A percentile compares a stretch with the other conserved stretches of the same genome.
Evolutionary conservation across 1,140 invertebrate species (phyloP).

Genomic region (Drosophila varians): DNA sequence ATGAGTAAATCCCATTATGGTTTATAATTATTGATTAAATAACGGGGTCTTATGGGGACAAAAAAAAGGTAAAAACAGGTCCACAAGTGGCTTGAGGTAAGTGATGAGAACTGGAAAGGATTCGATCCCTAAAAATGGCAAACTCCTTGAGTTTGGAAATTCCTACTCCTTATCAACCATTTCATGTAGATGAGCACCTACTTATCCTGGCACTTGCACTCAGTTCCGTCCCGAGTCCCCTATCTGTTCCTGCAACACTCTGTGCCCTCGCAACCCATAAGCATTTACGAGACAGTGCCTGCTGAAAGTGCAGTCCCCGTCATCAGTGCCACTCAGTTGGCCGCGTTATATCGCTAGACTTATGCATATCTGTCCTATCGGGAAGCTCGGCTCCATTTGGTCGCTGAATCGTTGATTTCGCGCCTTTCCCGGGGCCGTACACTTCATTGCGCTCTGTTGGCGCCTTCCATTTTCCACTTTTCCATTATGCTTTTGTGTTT

Average conservation of each 20-base stretch:
- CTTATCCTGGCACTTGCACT: background rate
- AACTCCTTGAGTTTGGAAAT: too few relatives aligned
- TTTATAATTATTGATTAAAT: too few relatives aligned
- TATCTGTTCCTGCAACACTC: background rate
- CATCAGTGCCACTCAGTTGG: constrained; percentile 46
- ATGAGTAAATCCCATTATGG: background rate
- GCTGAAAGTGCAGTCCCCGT: constrained; percentile 9
- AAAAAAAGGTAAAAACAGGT: too few relatives aligned
- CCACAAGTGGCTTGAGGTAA: too few relatives aligned
- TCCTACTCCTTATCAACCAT: background rate
- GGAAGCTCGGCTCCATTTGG: constrained; percentile 58
- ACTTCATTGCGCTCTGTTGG: constrained; percentile 78
- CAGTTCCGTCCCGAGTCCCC: background rate
- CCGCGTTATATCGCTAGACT: constrained; percentile 16
- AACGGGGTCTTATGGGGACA: too few relatives aligned
- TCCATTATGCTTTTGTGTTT: constrained; percentile 72
- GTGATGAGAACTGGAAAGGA: too few relatives aligned
- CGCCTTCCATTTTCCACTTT: constrained; percentile 58
- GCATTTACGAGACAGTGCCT: constrained; percentile 22
- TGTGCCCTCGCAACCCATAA: background rate
- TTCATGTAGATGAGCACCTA: background rate
- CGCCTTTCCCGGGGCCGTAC: constrained; percentile 49
- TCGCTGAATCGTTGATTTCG: constrained; percentile 25
- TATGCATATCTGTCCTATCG: constrained; percentile 30
- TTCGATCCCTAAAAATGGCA: too few relatives aligned